Base-by-base conservation (phyloP, 2,888 invertebrate genomes). In the Podabrus alpinus region DNA sequence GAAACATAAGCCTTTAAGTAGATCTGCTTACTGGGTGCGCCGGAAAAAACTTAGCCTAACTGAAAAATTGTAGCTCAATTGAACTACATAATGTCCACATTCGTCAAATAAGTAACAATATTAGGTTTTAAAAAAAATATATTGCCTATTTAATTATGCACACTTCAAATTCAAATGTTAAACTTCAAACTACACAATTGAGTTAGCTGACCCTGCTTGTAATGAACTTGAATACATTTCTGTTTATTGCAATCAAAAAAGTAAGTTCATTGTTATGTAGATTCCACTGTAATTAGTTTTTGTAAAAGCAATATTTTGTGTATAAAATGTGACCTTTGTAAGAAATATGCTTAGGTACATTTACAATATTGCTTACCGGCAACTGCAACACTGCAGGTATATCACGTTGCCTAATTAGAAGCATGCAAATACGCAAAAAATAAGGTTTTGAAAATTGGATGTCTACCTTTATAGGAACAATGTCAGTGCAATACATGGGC, bases 391-490 rank as follows among this genome's bases (percentile, higher is more conserved):
- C 60, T 67, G 69, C 61, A 61, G 15, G 67, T 67, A 59, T 61
- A 24, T 45, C 45, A 71, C 24, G 16, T 29, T 61, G 24, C 59
- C 59, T 59, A 71, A 7, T 45, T 61, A 67, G 66, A 66, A 15
- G 16, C 76, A 76, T 76, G 76, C 76, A 61, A 59, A 73, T 45
- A 73, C 68, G 76, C 76, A 68, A 70, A 68, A 61, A 74, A 68
- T 67, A 61, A 62, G 67, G 76, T 69, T 76, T 70, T 74, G 70
- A 74, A 60, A 71, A 74, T 68, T 74, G 74, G 72, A 74, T 67
- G 24, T 77, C 78, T 88, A 89, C 89, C 89, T 90, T 89, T 80
- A 90, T 90, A 81, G 89, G 89, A 81, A 90, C 89, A 84, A 89
- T 88, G 84, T 89, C 89, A 83, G 89, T 89, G 86, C 87, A 87